Evolutionary conservation across 2,113 vertebrate genomes (phyloP).

Genomic region (Triplophysa siluroides): DNA sequence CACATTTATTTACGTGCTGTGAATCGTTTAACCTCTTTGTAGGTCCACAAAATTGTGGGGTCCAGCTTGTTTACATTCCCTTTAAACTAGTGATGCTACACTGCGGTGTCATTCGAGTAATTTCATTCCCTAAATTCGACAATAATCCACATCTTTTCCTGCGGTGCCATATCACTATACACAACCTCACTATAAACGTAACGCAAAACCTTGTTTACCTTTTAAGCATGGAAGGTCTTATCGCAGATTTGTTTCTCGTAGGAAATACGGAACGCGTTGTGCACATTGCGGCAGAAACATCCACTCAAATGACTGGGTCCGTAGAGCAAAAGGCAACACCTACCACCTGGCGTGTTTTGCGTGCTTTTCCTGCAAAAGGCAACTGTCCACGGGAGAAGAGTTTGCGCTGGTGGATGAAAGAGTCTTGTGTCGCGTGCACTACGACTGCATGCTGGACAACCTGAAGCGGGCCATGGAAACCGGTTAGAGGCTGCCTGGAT

Average conservation of each 20-base stretch:
- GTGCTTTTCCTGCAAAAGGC: slow-evolving; percentile 97
- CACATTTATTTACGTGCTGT: too few relatives aligned
- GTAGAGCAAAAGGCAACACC: slow-evolving; percentile 91
- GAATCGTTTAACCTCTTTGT: too few relatives aligned
- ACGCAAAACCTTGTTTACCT: slow-evolving; percentile 6
- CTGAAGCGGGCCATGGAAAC: slow-evolving; percentile 95
- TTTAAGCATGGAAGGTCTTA: not conserved
- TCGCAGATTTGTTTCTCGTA: slow-evolving; percentile 58
- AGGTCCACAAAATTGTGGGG: too few relatives aligned
- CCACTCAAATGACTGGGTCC: slow-evolving; percentile 97
- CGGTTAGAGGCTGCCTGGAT: slow-evolving; percentile 72
- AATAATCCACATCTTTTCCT: not conserved
- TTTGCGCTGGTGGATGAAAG: slow-evolving; percentile 96
- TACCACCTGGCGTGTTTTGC: slow-evolving; percentile 97
- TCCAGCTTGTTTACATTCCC: not conserved
- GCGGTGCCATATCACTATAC: not conserved
- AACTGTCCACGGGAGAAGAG: slow-evolving; percentile 96
- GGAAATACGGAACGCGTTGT: slow-evolving; percentile 94
- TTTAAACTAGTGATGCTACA: not conserved
- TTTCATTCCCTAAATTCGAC: not conserved
- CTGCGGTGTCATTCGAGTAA: not conserved
- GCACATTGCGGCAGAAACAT: slow-evolving; percentile 94
- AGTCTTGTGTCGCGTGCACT: slow-evolving; percentile 93
- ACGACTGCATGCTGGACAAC: slow-evolving; percentile 97
- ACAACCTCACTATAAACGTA: not conserved